Evolutionary conservation across 2,113 vertebrate species (phyloP).

Genomic region (Hypanus sabinus): DNA sequence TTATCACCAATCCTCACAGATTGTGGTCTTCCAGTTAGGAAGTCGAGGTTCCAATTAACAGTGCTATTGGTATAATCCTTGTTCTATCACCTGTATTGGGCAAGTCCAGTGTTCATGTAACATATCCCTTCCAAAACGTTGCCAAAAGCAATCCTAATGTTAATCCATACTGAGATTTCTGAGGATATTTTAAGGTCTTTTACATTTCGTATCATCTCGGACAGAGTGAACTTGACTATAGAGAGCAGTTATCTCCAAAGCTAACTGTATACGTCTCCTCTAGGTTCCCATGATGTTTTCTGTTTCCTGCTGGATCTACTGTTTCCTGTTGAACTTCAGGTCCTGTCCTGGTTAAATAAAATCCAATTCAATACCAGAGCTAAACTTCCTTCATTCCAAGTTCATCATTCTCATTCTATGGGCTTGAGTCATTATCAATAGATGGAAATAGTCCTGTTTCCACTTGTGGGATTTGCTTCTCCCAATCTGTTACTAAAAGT

Average conservation of each 20-base stretch:
- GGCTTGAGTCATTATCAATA: not conserved
- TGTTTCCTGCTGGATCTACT: not conserved
- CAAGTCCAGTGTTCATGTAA: no score
- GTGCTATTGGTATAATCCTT: not conserved
- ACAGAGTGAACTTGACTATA: not conserved
- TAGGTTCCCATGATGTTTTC: not conserved
- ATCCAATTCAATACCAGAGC: not conserved
- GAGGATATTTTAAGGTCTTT: no score
- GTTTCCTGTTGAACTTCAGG: not conserved
- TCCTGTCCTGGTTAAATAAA: not conserved
- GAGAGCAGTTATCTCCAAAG: not conserved
- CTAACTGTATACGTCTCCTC: not conserved
- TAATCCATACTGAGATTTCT: not conserved
- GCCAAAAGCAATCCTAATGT: no score
- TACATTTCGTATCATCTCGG: not conserved
- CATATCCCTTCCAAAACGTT: not conserved
- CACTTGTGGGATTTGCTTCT: not conserved
- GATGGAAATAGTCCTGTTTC: not conserved
- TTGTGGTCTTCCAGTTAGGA: no score
- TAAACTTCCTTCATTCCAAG: not conserved
- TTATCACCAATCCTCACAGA: no score
- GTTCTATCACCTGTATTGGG: not conserved
- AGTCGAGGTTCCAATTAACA: not conserved
- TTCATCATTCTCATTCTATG: not conserved
- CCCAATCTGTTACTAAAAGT: not conserved